phyloP scores from a whole-genome alignment of 2,113 vertebrate genomes.

The Odobenus rosmarus region DNA sequence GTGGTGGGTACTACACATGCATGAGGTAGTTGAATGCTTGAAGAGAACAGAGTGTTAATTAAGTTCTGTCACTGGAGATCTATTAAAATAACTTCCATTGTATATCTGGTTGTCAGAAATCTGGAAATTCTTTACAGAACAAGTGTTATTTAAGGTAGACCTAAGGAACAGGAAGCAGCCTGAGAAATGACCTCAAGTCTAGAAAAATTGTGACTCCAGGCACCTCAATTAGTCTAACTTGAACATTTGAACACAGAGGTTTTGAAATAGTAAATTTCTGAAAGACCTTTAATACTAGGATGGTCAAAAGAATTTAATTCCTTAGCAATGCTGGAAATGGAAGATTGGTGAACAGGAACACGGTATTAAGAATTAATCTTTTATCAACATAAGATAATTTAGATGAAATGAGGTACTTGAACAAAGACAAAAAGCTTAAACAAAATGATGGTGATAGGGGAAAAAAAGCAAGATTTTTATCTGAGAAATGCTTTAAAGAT shows the following conservation, averaged over 20 bases:
- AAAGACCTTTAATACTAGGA: background rate
- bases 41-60: background rate
- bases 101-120: background rate
- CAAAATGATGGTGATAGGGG: background rate
- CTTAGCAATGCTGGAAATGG: background rate
- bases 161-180: background rate
- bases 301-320: background rate
- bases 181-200: background rate
- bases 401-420: background rate
- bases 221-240: background rate
- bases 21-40: background rate
- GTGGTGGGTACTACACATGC: accelerated
- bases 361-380: background rate
- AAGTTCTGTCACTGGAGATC: background rate
- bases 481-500: background rate
- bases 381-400: background rate
- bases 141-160: background rate
- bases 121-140: background rate
- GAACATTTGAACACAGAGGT: background rate
- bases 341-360: background rate
- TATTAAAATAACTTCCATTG: background rate
- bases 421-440: background rate
- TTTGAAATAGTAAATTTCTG: background rate
- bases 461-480: background rate
- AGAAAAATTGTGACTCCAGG: background rate